Evolutionary conservation across 2,797 vertebrate species (phyloP), one percentile per base, ranked within the genome.

Genomic region (Bradypodion pumilum): DNA sequence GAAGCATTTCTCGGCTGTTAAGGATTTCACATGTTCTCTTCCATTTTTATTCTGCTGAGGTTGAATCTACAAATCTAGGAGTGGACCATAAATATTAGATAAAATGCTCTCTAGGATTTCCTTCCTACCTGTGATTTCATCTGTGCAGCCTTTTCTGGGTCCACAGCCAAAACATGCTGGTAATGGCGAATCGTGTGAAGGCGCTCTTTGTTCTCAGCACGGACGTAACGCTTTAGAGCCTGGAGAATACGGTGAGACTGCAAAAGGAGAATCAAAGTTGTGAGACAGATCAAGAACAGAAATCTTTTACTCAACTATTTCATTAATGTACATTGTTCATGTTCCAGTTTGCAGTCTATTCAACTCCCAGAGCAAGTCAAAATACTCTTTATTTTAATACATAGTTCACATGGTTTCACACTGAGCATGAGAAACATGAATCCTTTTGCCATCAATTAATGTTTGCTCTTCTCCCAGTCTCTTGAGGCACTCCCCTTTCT

Each of bases 171-270:
- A 89, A 99, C 98, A 0, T 99, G 98, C 94, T 99, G 98, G 95
- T 99, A 99, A 86, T 99, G 98, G 69, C 97, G 97, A 92, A 99
- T 96, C 91, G 98, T 99, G 94, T 99, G 98, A 89, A 99, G 97
- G 6, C 98, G 97, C 92, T 99, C 98, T 92, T 99, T 99, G 96
- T 99, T 99, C 94, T 99, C 98, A 0, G 98, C 97, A 0, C 98
- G 97, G 5, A 99, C 97, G 0, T 99, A 99, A 40, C 97, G 96
- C 82, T 96, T 97, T 90, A 99, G 96, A 83, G 98, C 97, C 82
- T 98, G 98, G 72, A 99, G 97, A 94, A 99, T 97, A 82, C 98
- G 98, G 87, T 99, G 97, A 35, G 98, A 98, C 98, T 99, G 94
- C 16, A 10, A 80, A 88, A 73, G 2, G 1, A 4, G 85, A 19